A percentile compares a stretch with the other conserved stretches of the same genome.
Evolutionary conservation across 2,888 invertebrate genomes (phyloP).

Genomic region (Yponomeuta plumbellus): DNA sequence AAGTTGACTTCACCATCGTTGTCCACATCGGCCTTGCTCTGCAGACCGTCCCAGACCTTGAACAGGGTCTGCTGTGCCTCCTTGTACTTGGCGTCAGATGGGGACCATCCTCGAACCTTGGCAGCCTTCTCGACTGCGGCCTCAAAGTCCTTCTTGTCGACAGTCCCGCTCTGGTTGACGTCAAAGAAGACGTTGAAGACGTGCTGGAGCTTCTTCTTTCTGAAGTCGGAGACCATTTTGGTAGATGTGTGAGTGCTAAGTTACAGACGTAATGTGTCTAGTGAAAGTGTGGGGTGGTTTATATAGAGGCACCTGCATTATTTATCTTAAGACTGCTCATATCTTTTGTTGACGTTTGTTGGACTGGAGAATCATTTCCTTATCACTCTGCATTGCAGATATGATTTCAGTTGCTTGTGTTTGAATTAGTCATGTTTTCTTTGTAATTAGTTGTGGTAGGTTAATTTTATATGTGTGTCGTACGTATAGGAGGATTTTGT

Average conservation of each 20-base stretch:
- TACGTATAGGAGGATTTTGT: too few relatives aligned
- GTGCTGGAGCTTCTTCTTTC: conserved; percentile 90
- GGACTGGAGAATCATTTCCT: background rate
- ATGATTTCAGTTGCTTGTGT: conserved; percentile 11
- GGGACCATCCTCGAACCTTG: conserved; percentile 84
- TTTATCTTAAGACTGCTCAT: background rate
- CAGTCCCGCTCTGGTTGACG: conserved; percentile 90
- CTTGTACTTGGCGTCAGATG: conserved; percentile 82
- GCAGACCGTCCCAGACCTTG: conserved; percentile 89
- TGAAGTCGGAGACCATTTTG: conserved; percentile 87
- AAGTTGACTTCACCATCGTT: conserved; percentile 90
- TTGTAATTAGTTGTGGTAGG: background rate
- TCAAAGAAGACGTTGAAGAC: conserved; percentile 93
- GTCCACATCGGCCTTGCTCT: conserved; percentile 87
- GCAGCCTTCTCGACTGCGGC: conserved; percentile 90
- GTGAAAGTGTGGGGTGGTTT: background rate
- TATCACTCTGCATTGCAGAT: conserved; percentile 16
- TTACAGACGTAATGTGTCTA: background rate
- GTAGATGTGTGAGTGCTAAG: background rate
- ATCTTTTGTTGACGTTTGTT: background rate
- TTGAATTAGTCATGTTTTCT: background rate
- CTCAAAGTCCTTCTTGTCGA: conserved; percentile 92
- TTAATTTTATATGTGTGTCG: background rate
- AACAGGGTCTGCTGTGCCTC: conserved; percentile 84
- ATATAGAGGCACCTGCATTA: background rate